These are phyloP conservation scores for Cotesia typhae DNA, from an alignment of 1,140 invertebrate species.

Conservation along the genomic window DNA sequence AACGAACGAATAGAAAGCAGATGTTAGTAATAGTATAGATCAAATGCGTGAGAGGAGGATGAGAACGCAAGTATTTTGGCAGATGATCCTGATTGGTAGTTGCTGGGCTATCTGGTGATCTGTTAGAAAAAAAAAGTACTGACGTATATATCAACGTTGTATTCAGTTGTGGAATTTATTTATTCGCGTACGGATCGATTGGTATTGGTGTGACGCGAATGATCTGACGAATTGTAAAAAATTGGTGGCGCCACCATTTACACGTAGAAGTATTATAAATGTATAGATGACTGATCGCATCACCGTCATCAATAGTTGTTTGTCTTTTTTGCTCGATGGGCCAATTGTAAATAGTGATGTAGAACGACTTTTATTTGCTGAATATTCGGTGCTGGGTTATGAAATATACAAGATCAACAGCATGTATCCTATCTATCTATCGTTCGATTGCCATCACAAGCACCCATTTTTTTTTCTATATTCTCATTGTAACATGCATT, in stretches of 20 bases:
- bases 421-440: slow-evolving; percentile 47
- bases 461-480: not conserved
- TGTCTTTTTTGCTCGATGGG: not conserved
- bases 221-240: slow-evolving; percentile 44
- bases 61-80: slow-evolving; percentile 49
- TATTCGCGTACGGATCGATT: slow-evolving; percentile 30
- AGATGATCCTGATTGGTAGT: slow-evolving; percentile 66
- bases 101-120: slow-evolving; percentile 57
- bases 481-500: not conserved
- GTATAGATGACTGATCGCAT: not conserved
- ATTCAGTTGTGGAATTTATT: slow-evolving; percentile 1
- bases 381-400: slow-evolving; percentile 48
- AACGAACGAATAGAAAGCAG: slow-evolving; percentile 46
- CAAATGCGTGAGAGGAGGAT: slow-evolving; percentile 28
- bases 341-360: slow-evolving; percentile 35
- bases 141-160: slow-evolving; percentile 9
- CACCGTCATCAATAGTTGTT: slow-evolving; percentile 5
- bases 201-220: slow-evolving; percentile 37
- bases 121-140: slow-evolving; percentile 50
- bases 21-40: slow-evolving; percentile 13
- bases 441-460: slow-evolving; percentile 14
- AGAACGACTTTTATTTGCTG: slow-evolving; percentile 54
- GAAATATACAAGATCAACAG: slow-evolving; percentile 39
- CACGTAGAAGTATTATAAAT: not conserved
- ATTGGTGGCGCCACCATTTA: slow-evolving; percentile 35